Conservation (phyloP, 64 coral and sea anemone species). For the Trachythela sp. region DNA sequence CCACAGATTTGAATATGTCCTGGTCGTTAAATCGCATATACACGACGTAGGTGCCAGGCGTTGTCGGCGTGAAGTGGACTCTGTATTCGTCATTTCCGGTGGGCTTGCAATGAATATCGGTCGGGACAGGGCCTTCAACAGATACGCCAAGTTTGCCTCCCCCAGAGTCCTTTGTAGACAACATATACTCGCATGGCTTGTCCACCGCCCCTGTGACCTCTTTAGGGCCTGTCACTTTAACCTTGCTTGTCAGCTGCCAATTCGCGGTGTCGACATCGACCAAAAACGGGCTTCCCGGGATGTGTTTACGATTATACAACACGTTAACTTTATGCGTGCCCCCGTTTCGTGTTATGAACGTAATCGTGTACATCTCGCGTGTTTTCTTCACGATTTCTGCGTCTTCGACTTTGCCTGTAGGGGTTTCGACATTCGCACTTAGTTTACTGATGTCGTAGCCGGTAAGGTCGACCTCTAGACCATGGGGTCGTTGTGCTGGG, state of each 20-base stretch:
- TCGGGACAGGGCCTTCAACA: background rate
- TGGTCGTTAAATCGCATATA: background rate
- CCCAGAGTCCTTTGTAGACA: background rate
- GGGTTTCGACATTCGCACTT: constrained; percentile 6
- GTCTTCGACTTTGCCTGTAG: constrained; percentile 8
- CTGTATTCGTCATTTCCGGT: background rate
- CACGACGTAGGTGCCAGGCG: background rate
- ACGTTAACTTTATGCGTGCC: constrained; percentile 26
- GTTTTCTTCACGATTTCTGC: constrained; percentile 16
- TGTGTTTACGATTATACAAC: background rate
- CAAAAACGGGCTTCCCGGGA: background rate
- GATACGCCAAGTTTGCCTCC: background rate
- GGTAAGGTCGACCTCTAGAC: constrained; percentile 4
- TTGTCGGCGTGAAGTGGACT: background rate
- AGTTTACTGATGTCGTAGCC: constrained; percentile 1
- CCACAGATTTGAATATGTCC: background rate
- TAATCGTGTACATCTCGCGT: background rate
- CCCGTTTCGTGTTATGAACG: constrained; percentile 4
- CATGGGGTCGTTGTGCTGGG: constrained; percentile 12
- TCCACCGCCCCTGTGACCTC: background rate
- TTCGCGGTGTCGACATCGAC: background rate
- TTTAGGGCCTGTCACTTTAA: background rate
- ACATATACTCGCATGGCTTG: background rate
- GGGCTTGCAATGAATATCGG: background rate
- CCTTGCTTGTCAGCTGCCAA: background rate